A percentile compares a stretch with the other conserved stretches of the same genome.
These are phyloP conservation scores for Masnerella sp. DNA, from an alignment of 2,888 invertebrate genomes.

Conservation along the genomic window DNA sequence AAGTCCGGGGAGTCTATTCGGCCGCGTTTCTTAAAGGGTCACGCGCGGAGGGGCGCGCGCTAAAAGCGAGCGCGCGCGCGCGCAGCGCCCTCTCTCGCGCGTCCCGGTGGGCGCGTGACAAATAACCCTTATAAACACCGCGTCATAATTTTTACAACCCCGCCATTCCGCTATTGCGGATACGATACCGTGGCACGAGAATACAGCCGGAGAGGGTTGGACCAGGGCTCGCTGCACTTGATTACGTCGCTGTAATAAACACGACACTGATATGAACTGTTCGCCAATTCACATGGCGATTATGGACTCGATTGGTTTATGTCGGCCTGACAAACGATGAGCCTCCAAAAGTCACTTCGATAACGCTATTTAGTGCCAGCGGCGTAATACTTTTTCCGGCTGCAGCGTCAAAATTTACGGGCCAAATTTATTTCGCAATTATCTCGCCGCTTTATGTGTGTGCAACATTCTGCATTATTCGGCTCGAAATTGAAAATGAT, in stretches of 20 bases:
- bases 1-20: conserved; percentile 74
- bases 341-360: conserved; percentile 46
- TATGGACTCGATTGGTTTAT: conserved; percentile 56
- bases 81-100: too few species aligned
- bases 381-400: conserved; percentile 22
- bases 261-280: conserved; percentile 75
- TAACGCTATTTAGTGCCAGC: conserved; percentile 41
- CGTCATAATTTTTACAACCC: conserved; percentile 64
- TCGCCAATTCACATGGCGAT: conserved; percentile 55
- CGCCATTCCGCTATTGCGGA: conserved; percentile 63
- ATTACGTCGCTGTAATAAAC: conserved; percentile 76
- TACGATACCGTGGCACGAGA: conserved; percentile 72
- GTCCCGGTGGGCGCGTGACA: conserved; percentile 68
- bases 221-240: conserved; percentile 69
- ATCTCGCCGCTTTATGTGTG: conserved; percentile 7
- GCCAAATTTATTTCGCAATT: conserved; percentile 34
- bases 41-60: conserved; percentile 28
- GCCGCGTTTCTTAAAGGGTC: conserved; percentile 54
- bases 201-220: conserved; percentile 61
- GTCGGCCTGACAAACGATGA: conserved; percentile 43
- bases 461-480: too few species aligned
- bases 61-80: conserved; percentile 54
- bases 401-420: conserved; percentile 10
- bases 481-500: too few species aligned
- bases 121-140: conserved; percentile 77